Evolutionary conservation across 2,113 vertebrate genomes (phyloP).

Genomic region (Cricetomys ansorgei): DNA sequence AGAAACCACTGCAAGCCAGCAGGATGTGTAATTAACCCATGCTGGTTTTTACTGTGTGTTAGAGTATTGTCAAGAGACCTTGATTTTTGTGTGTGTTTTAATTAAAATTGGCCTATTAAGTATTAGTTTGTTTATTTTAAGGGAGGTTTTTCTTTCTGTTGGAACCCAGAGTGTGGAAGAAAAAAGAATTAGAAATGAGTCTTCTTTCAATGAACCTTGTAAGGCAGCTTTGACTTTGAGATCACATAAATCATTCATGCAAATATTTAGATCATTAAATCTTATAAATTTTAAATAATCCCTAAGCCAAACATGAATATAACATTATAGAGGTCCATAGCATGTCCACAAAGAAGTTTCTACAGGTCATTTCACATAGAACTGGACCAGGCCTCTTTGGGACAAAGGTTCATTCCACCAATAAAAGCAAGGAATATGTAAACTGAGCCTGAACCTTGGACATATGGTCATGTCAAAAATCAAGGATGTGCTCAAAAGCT

Average conservation of each 20-base stretch:
- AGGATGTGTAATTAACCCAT: background rate
- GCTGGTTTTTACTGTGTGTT: background rate
- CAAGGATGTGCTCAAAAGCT: background rate
- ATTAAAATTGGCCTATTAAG: background rate
- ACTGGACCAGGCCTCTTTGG: background rate
- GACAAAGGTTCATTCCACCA: background rate
- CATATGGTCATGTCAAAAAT: background rate
- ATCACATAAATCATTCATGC: conserved; percentile 52
- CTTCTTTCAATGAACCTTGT: conserved; percentile 40
- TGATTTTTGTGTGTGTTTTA: background rate
- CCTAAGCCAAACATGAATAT: conserved; percentile 32
- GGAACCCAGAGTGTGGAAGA: background rate
- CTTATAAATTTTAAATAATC: conserved; percentile 57
- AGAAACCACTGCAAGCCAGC: background rate
- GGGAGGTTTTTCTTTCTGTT: background rate
- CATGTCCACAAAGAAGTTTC: background rate
- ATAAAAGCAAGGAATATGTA: background rate
- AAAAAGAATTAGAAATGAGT: conserved; percentile 30
- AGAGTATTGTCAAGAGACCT: background rate
- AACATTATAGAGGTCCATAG: conserved; percentile 45
- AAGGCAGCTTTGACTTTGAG: conserved; percentile 54
- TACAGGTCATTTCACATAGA: background rate
- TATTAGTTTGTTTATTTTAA: background rate
- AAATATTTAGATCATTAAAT: conserved; percentile 68
- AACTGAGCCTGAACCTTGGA: background rate